A percentile compares a stretch with the other conserved stretches of the same genome.
Evolutionary conservation across 2,888 invertebrate species (phyloP).

Genomic region (Drosophila prolongata): DNA sequence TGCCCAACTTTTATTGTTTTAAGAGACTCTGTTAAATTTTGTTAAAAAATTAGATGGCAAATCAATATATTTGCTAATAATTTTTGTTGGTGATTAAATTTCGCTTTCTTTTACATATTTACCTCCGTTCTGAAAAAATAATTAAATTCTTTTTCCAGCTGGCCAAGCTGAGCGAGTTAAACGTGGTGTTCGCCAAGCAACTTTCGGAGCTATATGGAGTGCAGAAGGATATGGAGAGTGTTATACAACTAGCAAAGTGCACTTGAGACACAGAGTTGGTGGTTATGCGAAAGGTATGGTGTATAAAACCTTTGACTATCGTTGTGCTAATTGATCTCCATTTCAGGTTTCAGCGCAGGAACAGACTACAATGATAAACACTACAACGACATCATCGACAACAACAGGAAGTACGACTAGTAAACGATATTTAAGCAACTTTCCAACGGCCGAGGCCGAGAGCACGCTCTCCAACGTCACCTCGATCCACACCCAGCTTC

Average conservation of each 20-base stretch:
- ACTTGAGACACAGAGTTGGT: constrained; percentile 84
- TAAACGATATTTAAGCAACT: constrained; percentile 76
- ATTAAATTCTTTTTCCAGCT: constrained; percentile 64
- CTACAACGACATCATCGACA: constrained; percentile 74
- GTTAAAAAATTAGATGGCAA: too few relatives aligned
- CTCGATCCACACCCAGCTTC: constrained; percentile 84
- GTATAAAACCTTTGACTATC: background rate
- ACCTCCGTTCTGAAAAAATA: too few relatives aligned
- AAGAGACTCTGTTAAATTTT: too few relatives aligned
- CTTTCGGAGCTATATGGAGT: constrained; percentile 82
- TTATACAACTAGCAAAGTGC: constrained; percentile 83
- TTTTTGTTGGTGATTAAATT: too few relatives aligned
- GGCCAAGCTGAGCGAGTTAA: constrained; percentile 83
- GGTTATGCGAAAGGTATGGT: constrained; percentile 78
- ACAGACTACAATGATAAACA: constrained; percentile 71
- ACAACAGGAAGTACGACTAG: constrained; percentile 62
- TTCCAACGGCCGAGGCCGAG: constrained; percentile 79
- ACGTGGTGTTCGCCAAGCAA: constrained; percentile 82
- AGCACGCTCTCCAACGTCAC: constrained; percentile 84
- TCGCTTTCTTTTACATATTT: too few relatives aligned
- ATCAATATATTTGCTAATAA: too few relatives aligned
- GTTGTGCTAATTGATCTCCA: background rate
- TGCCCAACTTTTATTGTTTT: too few relatives aligned
- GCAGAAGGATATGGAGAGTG: constrained; percentile 85
- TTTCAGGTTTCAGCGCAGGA: constrained; percentile 80